These are phyloP conservation scores for Pandion haliaetus DNA, from an alignment of 2,113 vertebrate species.

Conservation along the genomic window DNA sequence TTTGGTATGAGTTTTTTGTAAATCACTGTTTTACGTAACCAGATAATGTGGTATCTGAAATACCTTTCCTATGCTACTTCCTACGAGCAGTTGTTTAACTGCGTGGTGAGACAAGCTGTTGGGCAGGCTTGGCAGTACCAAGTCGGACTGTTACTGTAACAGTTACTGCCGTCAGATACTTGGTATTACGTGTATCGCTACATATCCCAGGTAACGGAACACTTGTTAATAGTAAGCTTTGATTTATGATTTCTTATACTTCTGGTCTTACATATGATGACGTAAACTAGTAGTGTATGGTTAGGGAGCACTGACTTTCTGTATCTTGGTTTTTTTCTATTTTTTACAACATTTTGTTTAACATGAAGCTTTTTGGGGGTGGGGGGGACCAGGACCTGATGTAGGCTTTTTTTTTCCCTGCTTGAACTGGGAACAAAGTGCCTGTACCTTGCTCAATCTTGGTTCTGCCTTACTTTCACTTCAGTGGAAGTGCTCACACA, in stretches of 20 bases:
- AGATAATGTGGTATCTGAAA: slow-evolving; percentile 59
- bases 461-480: slow-evolving; percentile 69
- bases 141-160: background rate
- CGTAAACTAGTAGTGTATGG: slow-evolving; percentile 18
- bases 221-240: slow-evolving; percentile 7
- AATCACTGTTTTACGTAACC: slow-evolving; percentile 74
- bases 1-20: slow-evolving; percentile 77
- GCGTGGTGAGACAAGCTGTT: background rate
- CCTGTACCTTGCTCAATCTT: slow-evolving; percentile 59
- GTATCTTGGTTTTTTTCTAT: slow-evolving; percentile 30
- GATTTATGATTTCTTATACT: slow-evolving; percentile 31
- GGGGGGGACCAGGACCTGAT: slow-evolving; percentile 35
- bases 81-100: slow-evolving; percentile 17
- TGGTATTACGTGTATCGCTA: background rate
- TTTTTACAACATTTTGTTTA: slow-evolving; percentile 64
- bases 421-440: slow-evolving; percentile 61
- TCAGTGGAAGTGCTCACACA: slow-evolving; percentile 41
- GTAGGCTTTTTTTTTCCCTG: slow-evolving; percentile 58
- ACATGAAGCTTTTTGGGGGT: slow-evolving; percentile 1
- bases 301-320: slow-evolving; percentile 41
- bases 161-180: background rate
- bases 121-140: background rate
- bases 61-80: slow-evolving; percentile 49
- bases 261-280: slow-evolving; percentile 49
- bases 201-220: background rate